A percentile compares a stretch with the other conserved stretches of the same genome.
Evolutionary conservation across 2,888 invertebrate species (phyloP).

Genomic region (Plemyria rubiginata): DNA sequence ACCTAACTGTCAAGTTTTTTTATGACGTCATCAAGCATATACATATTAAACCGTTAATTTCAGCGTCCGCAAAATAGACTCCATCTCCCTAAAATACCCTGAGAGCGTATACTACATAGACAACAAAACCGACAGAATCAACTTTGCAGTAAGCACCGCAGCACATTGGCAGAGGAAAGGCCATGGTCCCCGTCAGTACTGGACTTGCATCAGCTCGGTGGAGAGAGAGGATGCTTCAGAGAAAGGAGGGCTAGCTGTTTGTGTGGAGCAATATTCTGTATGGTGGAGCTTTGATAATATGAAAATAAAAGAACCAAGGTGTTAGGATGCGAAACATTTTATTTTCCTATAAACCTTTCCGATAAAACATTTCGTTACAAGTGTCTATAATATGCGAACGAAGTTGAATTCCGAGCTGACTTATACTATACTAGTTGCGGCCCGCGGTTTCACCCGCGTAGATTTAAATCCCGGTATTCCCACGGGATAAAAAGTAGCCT

Average conservation of each 20-base stretch:
- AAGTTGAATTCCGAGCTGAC: no score
- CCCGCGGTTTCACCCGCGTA: no score
- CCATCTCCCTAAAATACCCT: constrained; percentile 59
- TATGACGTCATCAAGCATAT: no score
- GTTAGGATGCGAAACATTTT: constrained; percentile 36
- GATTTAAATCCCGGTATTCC: no score
- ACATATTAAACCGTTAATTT: constrained; percentile 31
- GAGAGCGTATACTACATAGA: constrained; percentile 54
- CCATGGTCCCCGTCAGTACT: constrained; percentile 46
- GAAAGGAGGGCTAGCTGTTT: constrained; percentile 56
- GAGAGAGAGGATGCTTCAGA: constrained; percentile 46
- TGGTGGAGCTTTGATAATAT: constrained; percentile 67
- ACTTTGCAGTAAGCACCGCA: constrained; percentile 65
- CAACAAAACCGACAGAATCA: constrained; percentile 50
- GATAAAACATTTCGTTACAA: no score
- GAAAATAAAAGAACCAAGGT: constrained; percentile 64
- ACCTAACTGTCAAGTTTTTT: no score
- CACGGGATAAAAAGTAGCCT: no score
- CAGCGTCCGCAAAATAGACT: constrained; percentile 63
- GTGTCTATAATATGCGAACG: no score
- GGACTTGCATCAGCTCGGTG: constrained; percentile 59
- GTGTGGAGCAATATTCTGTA: constrained; percentile 54
- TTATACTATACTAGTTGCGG: no score
- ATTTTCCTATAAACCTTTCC: neutral
- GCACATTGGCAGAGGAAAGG: constrained; percentile 59